phyloP scores from a whole-genome alignment of 2,888 invertebrate genomes.

The Xestobium rufovillosum region DNA sequence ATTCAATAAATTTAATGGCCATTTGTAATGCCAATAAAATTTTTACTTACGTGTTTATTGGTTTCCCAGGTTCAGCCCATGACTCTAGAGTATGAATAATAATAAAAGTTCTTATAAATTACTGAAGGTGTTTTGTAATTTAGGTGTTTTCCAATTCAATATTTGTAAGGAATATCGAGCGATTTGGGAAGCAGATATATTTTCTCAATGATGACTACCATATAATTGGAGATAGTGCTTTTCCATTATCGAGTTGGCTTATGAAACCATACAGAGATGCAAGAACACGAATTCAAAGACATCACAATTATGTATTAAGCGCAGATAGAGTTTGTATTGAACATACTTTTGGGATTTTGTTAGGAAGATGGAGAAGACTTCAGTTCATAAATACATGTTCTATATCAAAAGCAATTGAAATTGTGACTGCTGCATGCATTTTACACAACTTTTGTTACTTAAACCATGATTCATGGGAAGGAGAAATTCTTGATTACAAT shows the following conservation, averaged over 20 bases:
- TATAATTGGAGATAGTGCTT: constrained; percentile 13
- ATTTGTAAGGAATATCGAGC: constrained; percentile 9
- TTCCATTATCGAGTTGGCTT: constrained; percentile 9
- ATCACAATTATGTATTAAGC: too few relatives aligned
- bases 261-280: constrained; percentile 11
- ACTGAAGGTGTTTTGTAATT: too few relatives aligned
- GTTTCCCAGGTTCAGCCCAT: constrained; percentile 21
- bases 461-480: too few relatives aligned
- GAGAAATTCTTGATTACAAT: too few relatives aligned
- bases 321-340: too few relatives aligned
- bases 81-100: constrained; percentile 16
- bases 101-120: not conserved
- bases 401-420: too few relatives aligned
- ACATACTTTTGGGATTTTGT: not conserved
- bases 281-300: too few relatives aligned
- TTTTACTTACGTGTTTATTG: constrained; percentile 20
- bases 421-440: constrained; percentile 1
- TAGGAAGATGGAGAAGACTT: constrained; percentile 2
- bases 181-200: constrained; percentile 3
- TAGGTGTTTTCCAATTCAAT: constrained; percentile 8
- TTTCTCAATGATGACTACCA: constrained; percentile 10
- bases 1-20: constrained; percentile 24
- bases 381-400: not conserved
- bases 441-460: constrained; percentile 2
- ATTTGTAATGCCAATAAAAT: constrained; percentile 15